Evolutionary conservation across 2,797 vertebrate genomes (phyloP).

Genomic region (Enoplosus armatus): DNA sequence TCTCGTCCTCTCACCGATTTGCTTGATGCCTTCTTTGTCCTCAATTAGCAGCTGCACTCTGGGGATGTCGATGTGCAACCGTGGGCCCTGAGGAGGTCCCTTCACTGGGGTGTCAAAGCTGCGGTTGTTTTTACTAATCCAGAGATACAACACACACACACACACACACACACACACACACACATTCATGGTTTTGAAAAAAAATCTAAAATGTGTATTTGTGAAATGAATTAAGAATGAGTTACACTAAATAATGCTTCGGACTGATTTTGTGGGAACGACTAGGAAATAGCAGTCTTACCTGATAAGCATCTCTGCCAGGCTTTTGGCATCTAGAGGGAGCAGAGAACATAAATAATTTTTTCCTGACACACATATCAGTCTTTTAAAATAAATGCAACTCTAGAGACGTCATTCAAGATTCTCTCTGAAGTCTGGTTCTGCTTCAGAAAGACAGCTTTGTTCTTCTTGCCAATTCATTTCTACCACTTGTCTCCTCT

Average conservation of each 20-base stretch:
- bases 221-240: constrained; percentile 9
- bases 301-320: constrained; percentile 99
- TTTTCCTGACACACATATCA: constrained; percentile 32
- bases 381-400: constrained; percentile 35
- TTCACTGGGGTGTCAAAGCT: constrained; percentile 99
- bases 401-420: constrained; percentile 12
- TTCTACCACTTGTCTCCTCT: background rate
- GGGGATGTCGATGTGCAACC: constrained; percentile 98
- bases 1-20: constrained; percentile 91
- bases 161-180: constrained; percentile 47
- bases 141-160: constrained; percentile 54
- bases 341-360: constrained; percentile 16
- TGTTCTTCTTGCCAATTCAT: constrained; percentile 13
- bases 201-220: constrained; percentile 21
- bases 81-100: constrained; percentile 96
- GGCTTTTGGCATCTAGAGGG: constrained; percentile 95
- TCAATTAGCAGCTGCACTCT: constrained; percentile 98
- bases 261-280: constrained; percentile 6
- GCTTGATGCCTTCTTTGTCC: constrained; percentile 99
- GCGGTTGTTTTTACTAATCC: constrained; percentile 97
- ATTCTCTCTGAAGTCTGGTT: constrained; percentile 12
- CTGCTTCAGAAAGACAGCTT: constrained; percentile 2
- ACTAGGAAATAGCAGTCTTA: constrained; percentile 66
- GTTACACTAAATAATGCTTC: background rate
- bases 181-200: constrained; percentile 29